Evolutionary conservation across 2,113 vertebrate genomes (phyloP).

Genomic region (Calonectris borealis): DNA sequence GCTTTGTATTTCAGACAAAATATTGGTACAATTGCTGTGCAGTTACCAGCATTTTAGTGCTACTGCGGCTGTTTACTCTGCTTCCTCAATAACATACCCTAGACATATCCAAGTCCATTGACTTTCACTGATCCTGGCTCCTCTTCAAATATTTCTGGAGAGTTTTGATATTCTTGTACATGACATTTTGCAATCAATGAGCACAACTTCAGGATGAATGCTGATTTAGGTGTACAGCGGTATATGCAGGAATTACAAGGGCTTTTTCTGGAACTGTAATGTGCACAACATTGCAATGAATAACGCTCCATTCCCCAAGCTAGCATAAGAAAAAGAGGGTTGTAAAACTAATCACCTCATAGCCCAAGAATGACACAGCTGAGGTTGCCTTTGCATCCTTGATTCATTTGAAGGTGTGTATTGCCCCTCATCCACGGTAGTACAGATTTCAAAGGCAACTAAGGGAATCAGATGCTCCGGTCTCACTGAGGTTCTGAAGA

Average conservation of each 20-base stretch:
- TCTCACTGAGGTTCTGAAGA: neutral
- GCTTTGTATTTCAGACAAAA: neutral
- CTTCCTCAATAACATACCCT: neutral
- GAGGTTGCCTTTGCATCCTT: neutral
- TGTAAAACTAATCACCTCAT: slow-evolving; percentile 12
- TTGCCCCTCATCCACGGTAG: neutral
- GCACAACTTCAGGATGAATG: neutral
- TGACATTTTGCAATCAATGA: neutral
- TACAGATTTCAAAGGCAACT: neutral
- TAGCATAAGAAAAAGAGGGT: neutral
- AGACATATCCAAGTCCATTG: neutral
- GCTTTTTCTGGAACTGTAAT: slow-evolving; percentile 15
- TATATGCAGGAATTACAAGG: neutral
- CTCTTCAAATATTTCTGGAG: neutral
- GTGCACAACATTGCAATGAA: neutral
- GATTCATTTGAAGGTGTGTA: neutral
- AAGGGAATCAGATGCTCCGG: neutral
- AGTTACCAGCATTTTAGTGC: neutral
- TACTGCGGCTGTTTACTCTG: neutral
- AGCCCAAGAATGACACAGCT: neutral
- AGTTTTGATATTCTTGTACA: neutral
- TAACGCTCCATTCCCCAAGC: neutral
- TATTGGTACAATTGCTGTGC: neutral
- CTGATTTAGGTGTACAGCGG: neutral
- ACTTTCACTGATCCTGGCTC: neutral